Base-by-base conservation (phyloP, 2,113 vertebrate species). In the Oostethus manadensis region DNA sequence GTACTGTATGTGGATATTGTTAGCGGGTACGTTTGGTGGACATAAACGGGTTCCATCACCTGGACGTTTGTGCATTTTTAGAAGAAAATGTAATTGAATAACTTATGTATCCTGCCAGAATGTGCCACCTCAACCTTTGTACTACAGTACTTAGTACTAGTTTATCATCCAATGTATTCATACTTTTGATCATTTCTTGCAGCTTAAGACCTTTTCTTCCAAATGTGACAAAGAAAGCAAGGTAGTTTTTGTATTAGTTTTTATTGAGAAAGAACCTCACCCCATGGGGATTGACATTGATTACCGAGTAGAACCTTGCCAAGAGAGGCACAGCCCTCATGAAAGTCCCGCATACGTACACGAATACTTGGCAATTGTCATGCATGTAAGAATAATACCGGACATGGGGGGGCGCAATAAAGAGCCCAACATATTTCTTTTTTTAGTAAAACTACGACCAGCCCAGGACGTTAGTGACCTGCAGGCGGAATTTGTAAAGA, bases 191-290 rank as follows among this genome's bases (percentile, higher is more conserved):
- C 22, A 11, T 5, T 23, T 7, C 21, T 18, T 18, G 10, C 13
- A 8, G 11, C 21, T 11, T 15, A 29, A 29, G 7, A 8, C 3
- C 22, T 56, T 21, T 15, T 8, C 18, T 16, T 18, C 20, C 14
- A 56, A 35, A 38, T 18, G 20, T 23, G n/a, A 10, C 55, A 57
- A 43, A 22, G 18, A 66, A 42, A 48, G 8, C 54, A 57, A 51
- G 44, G 15, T 26, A 43, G 10, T 63, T 79, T 60, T 55, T 21
- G 15, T 68, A 76, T 76, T 56, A 76, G 42, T 74, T 66, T 86
- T 86, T 84, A 83, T 85, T 84, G 59, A 57, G 60, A 76, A 51
- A 78, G 71, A 84, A 83, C 47, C 65, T 66, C 78, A 78, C 8
- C 72, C 67, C 60, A 77, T 80, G 70, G 76, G 76, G 68, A 78